These are phyloP conservation scores for Scomber colias DNA, from an alignment of 2,113 vertebrate genomes.

Conservation along the genomic window DNA sequence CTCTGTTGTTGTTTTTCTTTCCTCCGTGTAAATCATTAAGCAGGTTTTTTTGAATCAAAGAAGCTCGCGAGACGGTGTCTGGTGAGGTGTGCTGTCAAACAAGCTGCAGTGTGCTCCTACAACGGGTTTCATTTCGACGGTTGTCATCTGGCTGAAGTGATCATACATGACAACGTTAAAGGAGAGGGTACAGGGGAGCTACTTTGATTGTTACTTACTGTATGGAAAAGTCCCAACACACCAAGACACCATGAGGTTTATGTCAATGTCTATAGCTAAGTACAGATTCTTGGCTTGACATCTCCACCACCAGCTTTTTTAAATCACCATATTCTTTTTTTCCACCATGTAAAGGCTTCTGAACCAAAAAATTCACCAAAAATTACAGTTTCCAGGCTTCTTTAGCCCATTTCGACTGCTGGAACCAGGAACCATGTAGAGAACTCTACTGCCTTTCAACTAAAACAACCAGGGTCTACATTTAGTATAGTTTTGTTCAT, in stretches of 20 bases:
- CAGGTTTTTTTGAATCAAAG: slow-evolving; percentile 51
- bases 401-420: neutral
- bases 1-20: slow-evolving; percentile 33
- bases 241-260: neutral
- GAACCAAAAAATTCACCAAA: neutral
- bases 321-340: neutral
- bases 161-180: slow-evolving; percentile 7
- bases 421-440: neutral
- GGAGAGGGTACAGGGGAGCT: neutral
- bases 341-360: neutral
- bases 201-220: slow-evolving; percentile 13
- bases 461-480: no score
- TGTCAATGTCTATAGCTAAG: no score
- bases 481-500: no score
- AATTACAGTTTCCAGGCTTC: neutral
- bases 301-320: neutral
- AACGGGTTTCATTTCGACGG: slow-evolving; percentile 2
- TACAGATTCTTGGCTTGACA: neutral
- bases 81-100: slow-evolving; percentile 15
- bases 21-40: slow-evolving; percentile 55
- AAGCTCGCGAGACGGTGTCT: slow-evolving; percentile 11
- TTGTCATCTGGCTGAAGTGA: slow-evolving; percentile 3
- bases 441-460: no score
- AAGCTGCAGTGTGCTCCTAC: neutral
- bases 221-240: neutral